Conservation (phyloP, 2,113 vertebrate species). For the Percopsis transmontana region DNA sequence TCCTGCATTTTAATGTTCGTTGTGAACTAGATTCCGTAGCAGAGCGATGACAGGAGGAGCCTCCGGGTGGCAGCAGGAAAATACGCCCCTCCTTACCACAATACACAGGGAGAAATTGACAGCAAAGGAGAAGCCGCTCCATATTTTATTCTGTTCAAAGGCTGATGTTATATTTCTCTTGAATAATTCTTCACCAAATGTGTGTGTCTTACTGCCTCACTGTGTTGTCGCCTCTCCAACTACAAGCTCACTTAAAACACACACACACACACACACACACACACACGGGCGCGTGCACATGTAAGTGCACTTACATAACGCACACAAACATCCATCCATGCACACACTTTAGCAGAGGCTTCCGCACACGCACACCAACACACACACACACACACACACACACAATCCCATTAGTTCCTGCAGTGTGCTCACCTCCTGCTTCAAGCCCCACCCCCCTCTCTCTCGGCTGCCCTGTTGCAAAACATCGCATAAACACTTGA, state of each 20-base stretch:
- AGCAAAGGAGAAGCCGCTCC: slow-evolving; percentile 13
- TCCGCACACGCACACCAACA: slow-evolving; percentile 1
- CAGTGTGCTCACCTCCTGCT: slow-evolving; percentile 14
- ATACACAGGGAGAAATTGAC: slow-evolving; percentile 6
- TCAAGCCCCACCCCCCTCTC: slow-evolving; percentile 6
- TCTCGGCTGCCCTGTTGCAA: neutral
- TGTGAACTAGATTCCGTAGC: slow-evolving; percentile 46
- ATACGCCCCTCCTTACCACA: slow-evolving; percentile 24
- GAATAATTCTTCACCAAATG: slow-evolving; percentile 33
- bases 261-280: neutral
- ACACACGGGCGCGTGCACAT: too few species aligned
- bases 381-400: slow-evolving; percentile 9
- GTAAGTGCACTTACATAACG: slow-evolving; percentile 18
- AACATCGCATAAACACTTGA: too few species aligned
- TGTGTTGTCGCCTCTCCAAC: slow-evolving; percentile 41
- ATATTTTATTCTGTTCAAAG: slow-evolving; percentile 49
- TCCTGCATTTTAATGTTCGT: slow-evolving; percentile 26
- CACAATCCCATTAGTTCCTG: slow-evolving; percentile 29
- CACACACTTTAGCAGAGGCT: too few species aligned
- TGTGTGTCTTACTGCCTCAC: slow-evolving; percentile 25
- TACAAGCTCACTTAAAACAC: slow-evolving; percentile 35
- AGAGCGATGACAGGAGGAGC: slow-evolving; percentile 15
- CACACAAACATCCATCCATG: slow-evolving; percentile 8
- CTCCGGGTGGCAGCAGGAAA: slow-evolving; percentile 31
- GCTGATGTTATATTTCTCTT: slow-evolving; percentile 28